Conservation (phyloP, 2,113 vertebrate species). For the Suncus etruscus region DNA sequence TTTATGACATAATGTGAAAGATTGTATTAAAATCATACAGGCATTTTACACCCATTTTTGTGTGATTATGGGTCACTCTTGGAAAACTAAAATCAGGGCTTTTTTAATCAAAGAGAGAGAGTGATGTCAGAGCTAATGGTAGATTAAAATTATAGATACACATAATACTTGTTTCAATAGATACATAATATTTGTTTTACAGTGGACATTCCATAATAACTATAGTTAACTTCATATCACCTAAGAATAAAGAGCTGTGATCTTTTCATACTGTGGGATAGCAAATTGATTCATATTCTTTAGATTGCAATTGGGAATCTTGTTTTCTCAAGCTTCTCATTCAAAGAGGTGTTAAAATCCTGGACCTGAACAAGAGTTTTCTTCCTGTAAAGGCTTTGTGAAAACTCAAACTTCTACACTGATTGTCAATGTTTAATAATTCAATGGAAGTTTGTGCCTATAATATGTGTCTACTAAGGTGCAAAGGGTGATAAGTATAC, state of each 20-base stretch:
- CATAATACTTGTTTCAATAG: neutral
- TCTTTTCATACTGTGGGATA: neutral
- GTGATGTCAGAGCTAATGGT: neutral
- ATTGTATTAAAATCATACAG: neutral
- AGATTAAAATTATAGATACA: constrained; percentile 14
- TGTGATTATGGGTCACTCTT: neutral
- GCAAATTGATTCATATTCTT: neutral
- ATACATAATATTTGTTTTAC: neutral
- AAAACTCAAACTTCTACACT: neutral
- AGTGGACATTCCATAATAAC: neutral
- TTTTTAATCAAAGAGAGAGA: neutral
- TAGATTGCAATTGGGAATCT: neutral
- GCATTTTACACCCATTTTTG: neutral
- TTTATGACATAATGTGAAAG: neutral
- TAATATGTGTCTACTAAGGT: neutral
- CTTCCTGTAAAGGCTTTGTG: neutral
- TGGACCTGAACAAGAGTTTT: neutral
- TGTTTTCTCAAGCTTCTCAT: neutral
- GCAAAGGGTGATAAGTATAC: neutral
- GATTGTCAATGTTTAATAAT: neutral
- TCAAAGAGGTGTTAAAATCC: neutral
- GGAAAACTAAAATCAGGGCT: neutral
- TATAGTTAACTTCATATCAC: constrained; percentile 22
- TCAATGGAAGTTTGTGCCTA: neutral
- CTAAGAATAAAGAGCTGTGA: neutral